Base-by-base conservation (phyloP, 37 sponge, comb jelly and placozoan species). In the Chondrosia reniformis region DNA sequence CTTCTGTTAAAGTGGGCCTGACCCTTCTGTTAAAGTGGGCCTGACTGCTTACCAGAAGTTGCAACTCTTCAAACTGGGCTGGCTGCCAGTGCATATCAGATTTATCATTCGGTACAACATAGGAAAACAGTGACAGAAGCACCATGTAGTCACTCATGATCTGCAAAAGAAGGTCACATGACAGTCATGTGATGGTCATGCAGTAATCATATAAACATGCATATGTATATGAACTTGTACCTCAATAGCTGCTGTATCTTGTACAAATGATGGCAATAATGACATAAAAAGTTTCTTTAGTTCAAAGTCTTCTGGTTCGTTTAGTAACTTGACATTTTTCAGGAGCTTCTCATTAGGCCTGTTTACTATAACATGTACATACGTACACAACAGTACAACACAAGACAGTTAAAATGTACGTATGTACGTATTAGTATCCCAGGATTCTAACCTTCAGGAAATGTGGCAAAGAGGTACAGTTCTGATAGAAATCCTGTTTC, bases 11-110 rank as follows among this genome's bases (percentile, higher is more conserved):
- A 19, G 52, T 49, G 52, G 10, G 15, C 52, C 10, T 49, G 15
- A 49, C 64, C n/a, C n/a, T n/a, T 49, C 10, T 15, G 52, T 49
- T 10, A 10, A 49, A 19, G 52, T 49, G 52, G 10, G 15, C 52
- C 10, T 49, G 15, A 49, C 64, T 22, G 6, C 63, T 22, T 75
- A 97, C 97, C 87, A 90, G 45, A 12, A 97, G 79, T 57, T 98
- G 99, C 0, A 98, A 89, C 78, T 98, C 99, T 55, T 98, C 99
- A 84, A 90, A 98, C 81, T 98, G 99, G 40, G 96, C 96, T 22
- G 80, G 46, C 15, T 84, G 91, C 96, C 96, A 98, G 55, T 49
- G 65, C 32, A 79, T 80, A 25, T 81, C 80, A 41, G 86, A 83
- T 45, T 85, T 90, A 65, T 93, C 96, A 49, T 97, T 97, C 55